These are phyloP conservation scores for Aphis gossypii DNA, from an alignment of 1,140 invertebrate genomes.

Conservation along the genomic window DNA sequence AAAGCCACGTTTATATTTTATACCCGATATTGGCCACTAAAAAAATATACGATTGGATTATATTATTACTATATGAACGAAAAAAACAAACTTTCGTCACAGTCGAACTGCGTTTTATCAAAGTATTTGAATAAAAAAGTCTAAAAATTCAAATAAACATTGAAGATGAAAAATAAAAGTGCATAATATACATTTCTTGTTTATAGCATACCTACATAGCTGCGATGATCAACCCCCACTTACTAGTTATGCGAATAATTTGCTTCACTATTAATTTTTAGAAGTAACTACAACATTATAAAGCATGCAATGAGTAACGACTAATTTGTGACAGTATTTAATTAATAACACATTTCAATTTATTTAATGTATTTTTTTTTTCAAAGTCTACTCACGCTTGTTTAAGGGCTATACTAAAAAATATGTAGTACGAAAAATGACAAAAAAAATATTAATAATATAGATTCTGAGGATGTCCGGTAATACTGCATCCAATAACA, in stretches of 20 bases:
- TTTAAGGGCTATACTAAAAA: neutral
- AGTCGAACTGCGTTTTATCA: neutral
- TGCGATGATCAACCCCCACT: neutral
- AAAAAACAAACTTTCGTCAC: neutral
- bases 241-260: neutral
- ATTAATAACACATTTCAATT: neutral
- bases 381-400: neutral
- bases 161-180: neutral
- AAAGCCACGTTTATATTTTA: neutral
- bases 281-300: no score
- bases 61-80: slow-evolving; percentile 3
- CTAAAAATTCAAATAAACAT: neutral
- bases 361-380: neutral
- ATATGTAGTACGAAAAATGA: neutral
- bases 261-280: no score
- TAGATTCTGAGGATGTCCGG: neutral
- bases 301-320: no score
- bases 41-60: neutral
- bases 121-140: neutral
- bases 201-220: neutral
- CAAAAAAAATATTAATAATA: neutral
- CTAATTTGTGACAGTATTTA: neutral
- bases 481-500: neutral
- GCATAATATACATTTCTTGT: neutral
- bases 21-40: slow-evolving; percentile 19